Conservation (phyloP, 1,140 invertebrate genomes). For the Cecropterus lyciades region DNA sequence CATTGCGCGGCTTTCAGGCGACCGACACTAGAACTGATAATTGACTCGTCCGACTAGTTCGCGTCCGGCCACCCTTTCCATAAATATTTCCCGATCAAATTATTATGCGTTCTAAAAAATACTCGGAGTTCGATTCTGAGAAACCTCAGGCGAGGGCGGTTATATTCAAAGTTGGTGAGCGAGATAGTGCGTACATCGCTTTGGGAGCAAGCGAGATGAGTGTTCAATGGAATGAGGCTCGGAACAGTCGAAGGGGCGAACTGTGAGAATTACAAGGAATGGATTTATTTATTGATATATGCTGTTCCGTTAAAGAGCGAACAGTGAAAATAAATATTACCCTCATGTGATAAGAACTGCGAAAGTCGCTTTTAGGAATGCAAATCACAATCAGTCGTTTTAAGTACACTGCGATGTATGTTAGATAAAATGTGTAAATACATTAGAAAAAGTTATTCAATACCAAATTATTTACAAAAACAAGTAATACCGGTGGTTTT, state of each 20-base stretch:
- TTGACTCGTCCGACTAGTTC: conserved; percentile 76
- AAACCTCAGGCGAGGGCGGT: conserved; percentile 72
- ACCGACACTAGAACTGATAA: conserved; percentile 67
- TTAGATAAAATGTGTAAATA: too few species aligned
- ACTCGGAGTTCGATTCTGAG: conserved; percentile 75
- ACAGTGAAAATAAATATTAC: conserved; percentile 55
- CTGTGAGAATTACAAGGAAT: conserved; percentile 81
- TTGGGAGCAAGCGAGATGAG: conserved; percentile 51
- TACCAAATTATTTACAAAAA: too few species aligned
- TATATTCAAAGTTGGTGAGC: conserved; percentile 67
- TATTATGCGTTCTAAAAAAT: conserved; percentile 82
- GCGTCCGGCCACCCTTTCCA: conserved; percentile 79
- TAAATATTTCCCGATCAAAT: conserved; percentile 84
- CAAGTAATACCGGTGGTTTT: too few species aligned
- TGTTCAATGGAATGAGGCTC: conserved; percentile 75
- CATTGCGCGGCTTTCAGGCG: conserved; percentile 73
- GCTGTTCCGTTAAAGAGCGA: conserved; percentile 71
- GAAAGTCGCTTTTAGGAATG: conserved; percentile 38
- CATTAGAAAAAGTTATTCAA: too few species aligned
- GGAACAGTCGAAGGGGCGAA: conserved; percentile 62
- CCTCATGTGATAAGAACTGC: conserved; percentile 38
- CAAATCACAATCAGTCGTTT: not conserved
- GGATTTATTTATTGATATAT: conserved; percentile 79
- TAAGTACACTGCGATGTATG: too few species aligned
- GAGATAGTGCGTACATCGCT: conserved; percentile 40